Conservation (phyloP, 2,797 vertebrate genomes). For the Microhierax caerulescens region DNA sequence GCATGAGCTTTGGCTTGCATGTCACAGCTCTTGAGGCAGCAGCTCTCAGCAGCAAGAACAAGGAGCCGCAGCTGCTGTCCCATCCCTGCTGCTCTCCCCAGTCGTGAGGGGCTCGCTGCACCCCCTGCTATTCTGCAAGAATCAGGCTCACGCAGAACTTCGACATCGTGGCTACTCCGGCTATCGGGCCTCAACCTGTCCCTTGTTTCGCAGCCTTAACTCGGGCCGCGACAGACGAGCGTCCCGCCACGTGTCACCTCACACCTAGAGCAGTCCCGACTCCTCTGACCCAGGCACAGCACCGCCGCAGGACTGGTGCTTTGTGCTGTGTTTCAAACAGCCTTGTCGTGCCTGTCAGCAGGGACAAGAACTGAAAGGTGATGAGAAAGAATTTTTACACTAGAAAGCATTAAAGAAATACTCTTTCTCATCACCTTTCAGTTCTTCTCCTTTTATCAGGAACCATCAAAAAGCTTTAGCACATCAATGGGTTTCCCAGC, state of each 20-base stretch:
- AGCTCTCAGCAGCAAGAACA: not conserved
- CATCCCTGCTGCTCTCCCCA: not conserved
- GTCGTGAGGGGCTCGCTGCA: rapidly evolving
- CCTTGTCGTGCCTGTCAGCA: not conserved
- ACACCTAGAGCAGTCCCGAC: not conserved
- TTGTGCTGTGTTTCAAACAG: too few species aligned
- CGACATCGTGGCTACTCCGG: not conserved
- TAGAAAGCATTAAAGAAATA: too few species aligned
- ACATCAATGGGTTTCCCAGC: not conserved
- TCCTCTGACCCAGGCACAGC: not conserved
- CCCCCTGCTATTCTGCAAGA: not conserved
- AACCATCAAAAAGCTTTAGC: not conserved
- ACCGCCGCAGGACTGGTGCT: rapidly evolving
- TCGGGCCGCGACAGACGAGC: not conserved
- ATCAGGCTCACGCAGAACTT: not conserved
- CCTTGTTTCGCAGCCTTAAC: not conserved
- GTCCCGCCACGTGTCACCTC: not conserved
- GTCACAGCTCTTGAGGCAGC: not conserved
- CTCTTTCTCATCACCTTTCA: too few species aligned
- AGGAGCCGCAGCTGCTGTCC: rapidly evolving
- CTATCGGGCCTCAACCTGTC: not conserved
- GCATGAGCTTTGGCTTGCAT: not conserved
- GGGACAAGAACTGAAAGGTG: not conserved
- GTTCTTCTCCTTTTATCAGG: not conserved
- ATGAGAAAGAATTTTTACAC: not conserved